phyloP scores from a whole-genome alignment of 2,113 vertebrate genomes.

The Poeciliopsis retropinna region DNA sequence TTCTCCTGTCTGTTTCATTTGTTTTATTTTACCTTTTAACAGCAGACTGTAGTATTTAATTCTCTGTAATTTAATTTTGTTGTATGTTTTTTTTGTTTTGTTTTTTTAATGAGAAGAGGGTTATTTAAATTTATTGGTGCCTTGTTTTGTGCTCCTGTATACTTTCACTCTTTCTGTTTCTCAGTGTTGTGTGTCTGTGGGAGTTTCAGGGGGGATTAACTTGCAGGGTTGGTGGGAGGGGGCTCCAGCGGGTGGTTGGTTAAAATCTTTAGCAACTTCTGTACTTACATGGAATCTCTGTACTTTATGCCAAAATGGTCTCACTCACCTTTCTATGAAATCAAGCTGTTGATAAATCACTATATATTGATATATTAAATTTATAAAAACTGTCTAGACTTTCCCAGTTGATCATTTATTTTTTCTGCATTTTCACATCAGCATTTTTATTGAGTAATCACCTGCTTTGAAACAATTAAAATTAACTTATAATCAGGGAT shows the following conservation, averaged over 20 bases:
- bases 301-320: constrained; percentile 87
- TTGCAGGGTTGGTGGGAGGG: constrained; percentile 10
- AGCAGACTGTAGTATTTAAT: constrained; percentile 76
- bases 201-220: not conserved
- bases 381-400: constrained; percentile 76
- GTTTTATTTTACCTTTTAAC: constrained; percentile 76
- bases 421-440: constrained; percentile 8
- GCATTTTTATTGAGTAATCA: not conserved
- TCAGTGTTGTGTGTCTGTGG: constrained; percentile 70
- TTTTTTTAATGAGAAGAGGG: constrained; percentile 22
- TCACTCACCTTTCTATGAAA: constrained; percentile 86
- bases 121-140: constrained; percentile 86
- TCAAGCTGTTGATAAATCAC: constrained; percentile 86
- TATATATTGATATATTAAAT: constrained; percentile 89
- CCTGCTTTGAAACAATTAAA: no score
- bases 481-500: not conserved
- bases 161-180: constrained; percentile 72
- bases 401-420: constrained; percentile 18
- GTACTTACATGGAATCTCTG: constrained; percentile 84
- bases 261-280: constrained; percentile 75
- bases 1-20: constrained; percentile 50
- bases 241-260: constrained; percentile 8
- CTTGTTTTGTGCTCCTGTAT: constrained; percentile 84
- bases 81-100: constrained; percentile 12
- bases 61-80: constrained; percentile 76